Percentiles rank a stretch among this genome's conserved stretches.
These are phyloP conservation scores for Coreius guichenoti DNA, from an alignment of 2,797 vertebrate species.

Conservation along the genomic window DNA sequence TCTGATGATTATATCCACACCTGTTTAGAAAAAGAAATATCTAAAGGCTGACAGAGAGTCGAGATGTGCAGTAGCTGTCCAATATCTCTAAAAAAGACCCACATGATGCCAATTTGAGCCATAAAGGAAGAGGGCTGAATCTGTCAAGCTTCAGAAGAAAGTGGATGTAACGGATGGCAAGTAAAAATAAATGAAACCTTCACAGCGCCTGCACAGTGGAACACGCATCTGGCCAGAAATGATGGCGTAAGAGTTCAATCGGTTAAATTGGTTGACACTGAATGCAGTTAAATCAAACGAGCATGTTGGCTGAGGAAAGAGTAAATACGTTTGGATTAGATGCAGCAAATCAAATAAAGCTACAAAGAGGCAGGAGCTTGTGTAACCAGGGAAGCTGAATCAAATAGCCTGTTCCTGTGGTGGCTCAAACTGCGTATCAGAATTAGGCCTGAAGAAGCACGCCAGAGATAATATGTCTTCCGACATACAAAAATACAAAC, in stretches of 20 bases:
- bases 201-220: slow-evolving; percentile 15
- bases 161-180: slow-evolving; percentile 36
- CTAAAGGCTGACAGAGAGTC: slow-evolving; percentile 34
- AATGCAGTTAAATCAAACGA: slow-evolving; percentile 51
- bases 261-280: slow-evolving; percentile 33
- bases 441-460: slow-evolving; percentile 19
- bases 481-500: not conserved
- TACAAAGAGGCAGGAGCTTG: slow-evolving; percentile 39
- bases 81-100: not conserved
- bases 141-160: slow-evolving; percentile 27
- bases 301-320: slow-evolving; percentile 37
- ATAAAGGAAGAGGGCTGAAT: not conserved
- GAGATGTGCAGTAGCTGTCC: not conserved
- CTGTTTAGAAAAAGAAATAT: not conserved
- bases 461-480: slow-evolving; percentile 29
- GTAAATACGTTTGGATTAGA: slow-evolving; percentile 49
- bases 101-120: slow-evolving; percentile 53
- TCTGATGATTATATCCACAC: slow-evolving; percentile 5
- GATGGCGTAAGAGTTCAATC: slow-evolving; percentile 44
- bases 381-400: slow-evolving; percentile 34
- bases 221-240: slow-evolving; percentile 40
- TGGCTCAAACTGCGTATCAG: slow-evolving; percentile 11
- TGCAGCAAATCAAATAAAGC: slow-evolving; percentile 52
- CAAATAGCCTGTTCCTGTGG: slow-evolving; percentile 40
- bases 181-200: slow-evolving; percentile 24